Conservation (phyloP, 2,797 vertebrate species). For the Myioborus miniatus region DNA sequence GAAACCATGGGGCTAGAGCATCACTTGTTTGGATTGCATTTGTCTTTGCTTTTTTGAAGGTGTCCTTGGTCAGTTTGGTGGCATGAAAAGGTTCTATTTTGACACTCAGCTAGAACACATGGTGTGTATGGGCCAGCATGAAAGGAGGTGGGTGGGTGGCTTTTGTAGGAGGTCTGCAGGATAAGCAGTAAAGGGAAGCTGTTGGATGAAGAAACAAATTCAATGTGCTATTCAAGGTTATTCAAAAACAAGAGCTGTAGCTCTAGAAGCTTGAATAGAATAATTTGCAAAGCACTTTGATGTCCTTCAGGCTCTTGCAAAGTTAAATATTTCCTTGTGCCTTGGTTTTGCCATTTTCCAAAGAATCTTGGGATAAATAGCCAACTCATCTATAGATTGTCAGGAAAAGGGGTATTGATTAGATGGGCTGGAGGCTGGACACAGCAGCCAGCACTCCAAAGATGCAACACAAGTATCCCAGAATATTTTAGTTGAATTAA, state of each 20-base stretch:
- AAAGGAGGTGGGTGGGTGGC: neutral
- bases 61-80: neutral
- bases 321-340: neutral
- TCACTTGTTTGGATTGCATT: neutral
- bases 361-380: neutral
- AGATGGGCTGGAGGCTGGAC: neutral
- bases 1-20: neutral
- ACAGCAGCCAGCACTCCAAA: neutral
- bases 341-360: conserved; percentile 44
- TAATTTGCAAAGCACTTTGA: neutral
- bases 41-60: neutral
- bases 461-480: neutral
- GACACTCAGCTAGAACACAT: neutral
- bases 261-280: neutral
- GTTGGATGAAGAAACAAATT: neutral
- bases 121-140: neutral
- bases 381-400: neutral
- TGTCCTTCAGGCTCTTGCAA: neutral
- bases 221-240: neutral
- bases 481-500: neutral
- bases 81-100: neutral
- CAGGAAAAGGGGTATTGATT: neutral
- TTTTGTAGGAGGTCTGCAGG: neutral
- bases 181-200: neutral
- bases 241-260: neutral